Percentiles rank a stretch among this genome's conserved stretches.
Conservation (phyloP, 1,140 invertebrate genomes). For the Atta colombica region DNA sequence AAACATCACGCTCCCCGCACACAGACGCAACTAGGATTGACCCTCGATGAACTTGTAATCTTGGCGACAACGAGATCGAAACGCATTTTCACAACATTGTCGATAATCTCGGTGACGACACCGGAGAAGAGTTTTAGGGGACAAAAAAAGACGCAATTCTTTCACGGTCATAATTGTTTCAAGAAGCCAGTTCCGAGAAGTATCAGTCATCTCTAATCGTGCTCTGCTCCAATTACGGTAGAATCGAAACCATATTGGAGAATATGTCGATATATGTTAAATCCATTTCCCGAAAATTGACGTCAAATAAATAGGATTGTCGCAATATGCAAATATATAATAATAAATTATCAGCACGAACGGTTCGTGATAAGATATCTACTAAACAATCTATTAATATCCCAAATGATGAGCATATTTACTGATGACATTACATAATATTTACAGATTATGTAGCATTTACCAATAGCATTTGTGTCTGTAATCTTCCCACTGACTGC, state of each 20-base stretch:
- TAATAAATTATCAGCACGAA: neutral
- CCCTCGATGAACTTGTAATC: constrained; percentile 16
- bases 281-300: constrained; percentile 20
- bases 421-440: no score
- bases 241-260: neutral
- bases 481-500: neutral
- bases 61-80: neutral
- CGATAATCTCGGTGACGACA: neutral
- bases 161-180: neutral
- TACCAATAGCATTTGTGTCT: neutral
- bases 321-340: neutral
- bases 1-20: neutral
- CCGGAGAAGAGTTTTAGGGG: neutral
- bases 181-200: neutral
- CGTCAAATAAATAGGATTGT: constrained; percentile 27
- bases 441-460: neutral
- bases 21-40: constrained; percentile 5
- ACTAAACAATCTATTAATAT: neutral
- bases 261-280: constrained; percentile 17
- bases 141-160: neutral
- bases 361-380: neutral
- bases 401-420: neutral
- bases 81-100: neutral
- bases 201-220: constrained; percentile 9
- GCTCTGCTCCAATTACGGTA: neutral